Conservation (phyloP, 2,113 vertebrate species). For the Tichodroma muraria region DNA sequence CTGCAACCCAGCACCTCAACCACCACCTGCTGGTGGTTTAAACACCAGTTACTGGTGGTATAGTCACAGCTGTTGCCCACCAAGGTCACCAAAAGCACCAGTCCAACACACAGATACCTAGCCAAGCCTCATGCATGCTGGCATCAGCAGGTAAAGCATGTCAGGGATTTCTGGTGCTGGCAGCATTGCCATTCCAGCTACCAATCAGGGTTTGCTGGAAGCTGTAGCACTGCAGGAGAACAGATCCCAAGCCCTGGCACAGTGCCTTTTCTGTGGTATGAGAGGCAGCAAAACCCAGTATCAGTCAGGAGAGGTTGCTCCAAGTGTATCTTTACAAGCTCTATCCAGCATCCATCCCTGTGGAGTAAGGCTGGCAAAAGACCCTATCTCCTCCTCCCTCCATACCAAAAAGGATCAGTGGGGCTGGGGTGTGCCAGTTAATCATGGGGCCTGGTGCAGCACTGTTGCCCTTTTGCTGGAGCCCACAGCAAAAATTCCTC, state of each 20-base stretch:
- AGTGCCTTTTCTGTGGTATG: not conserved
- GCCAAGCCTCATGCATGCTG: not conserved
- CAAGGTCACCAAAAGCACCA: not conserved
- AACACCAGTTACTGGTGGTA: not conserved
- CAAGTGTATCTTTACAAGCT: not conserved
- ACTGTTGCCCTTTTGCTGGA: not conserved
- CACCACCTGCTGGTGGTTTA: not conserved
- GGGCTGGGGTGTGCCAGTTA: not conserved
- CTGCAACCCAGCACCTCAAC: not conserved
- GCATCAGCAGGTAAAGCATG: not conserved
- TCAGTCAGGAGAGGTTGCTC: not conserved
- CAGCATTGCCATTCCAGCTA: not conserved
- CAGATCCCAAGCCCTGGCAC: not conserved
- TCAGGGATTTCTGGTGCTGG: not conserved
- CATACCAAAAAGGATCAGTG: not conserved
- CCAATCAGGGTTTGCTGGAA: not conserved
- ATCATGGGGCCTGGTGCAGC: rapidly evolving
- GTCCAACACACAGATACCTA: rapidly evolving
- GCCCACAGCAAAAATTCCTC: not conserved
- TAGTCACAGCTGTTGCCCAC: not conserved
- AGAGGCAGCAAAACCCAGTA: not conserved
- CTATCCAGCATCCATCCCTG: not conserved
- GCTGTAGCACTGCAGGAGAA: not conserved
- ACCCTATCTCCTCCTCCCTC: not conserved
- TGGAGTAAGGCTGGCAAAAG: not conserved